Evolutionary conservation across 2,888 invertebrate species (phyloP).

Genomic region (Sesia bembeciformis): DNA sequence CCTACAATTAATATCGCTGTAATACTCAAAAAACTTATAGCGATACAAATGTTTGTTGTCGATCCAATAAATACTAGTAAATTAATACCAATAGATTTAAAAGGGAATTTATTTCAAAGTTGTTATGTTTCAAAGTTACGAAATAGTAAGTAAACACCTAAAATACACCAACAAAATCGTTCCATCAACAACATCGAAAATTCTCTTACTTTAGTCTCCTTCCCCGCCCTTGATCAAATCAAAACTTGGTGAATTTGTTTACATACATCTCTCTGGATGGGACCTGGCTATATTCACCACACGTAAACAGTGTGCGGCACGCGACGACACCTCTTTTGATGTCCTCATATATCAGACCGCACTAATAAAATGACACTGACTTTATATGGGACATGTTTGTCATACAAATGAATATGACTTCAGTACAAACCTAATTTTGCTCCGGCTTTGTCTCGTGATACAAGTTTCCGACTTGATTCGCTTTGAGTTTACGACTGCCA

Average conservation of each 20-base stretch:
- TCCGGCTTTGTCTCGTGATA: not conserved
- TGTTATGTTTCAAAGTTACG: not conserved
- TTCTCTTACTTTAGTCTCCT: conserved; percentile 42
- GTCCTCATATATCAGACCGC: conserved; percentile 33
- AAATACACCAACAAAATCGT: not conserved
- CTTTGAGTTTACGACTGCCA: too few species aligned
- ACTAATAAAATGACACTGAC: conserved; percentile 54
- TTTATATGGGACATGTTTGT: conserved; percentile 47
- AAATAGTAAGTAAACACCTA: not conserved
- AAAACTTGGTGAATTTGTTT: conserved; percentile 68
- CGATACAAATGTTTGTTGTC: too few species aligned
- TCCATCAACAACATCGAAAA: not conserved
- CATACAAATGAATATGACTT: conserved; percentile 21
- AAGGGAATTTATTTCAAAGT: too few species aligned
- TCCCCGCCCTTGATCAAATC: conserved; percentile 53
- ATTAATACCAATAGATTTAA: too few species aligned
- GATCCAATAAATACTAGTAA: too few species aligned
- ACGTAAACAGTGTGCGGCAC: conserved; percentile 51
- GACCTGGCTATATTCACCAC: conserved; percentile 50
- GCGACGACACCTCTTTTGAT: conserved; percentile 59
- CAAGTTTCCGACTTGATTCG: too few species aligned
- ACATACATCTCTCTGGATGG: conserved; percentile 44
- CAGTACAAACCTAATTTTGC: not conserved
- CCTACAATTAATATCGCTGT: too few species aligned
- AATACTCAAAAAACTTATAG: too few species aligned